Evolutionary conservation across 1,140 invertebrate species (phyloP), one percentile per base, ranked within the genome.

Genomic region (Ceratosolen fusciceps): DNA sequence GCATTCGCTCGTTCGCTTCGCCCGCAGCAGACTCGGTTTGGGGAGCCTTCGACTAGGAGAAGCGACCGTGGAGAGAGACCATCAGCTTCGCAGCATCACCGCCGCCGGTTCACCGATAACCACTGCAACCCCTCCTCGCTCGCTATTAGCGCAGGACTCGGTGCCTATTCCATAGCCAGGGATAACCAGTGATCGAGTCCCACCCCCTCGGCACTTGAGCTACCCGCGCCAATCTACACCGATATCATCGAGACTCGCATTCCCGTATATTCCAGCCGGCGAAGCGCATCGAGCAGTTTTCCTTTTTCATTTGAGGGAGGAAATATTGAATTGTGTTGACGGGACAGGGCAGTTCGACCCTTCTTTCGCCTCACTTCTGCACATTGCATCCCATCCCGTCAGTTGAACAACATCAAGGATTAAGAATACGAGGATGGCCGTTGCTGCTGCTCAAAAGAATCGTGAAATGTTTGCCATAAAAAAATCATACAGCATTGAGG

Each of bases 401-500:
- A 7, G 5, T 78, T 47, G 24, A 49, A 2, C 19, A 62, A 24
- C 3, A 71, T 43, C 29, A 26, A 62, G 8, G 29, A 49, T 39
- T 54, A 26, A 49, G 60, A 4, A 21, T n/a, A 74, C 34, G 65
- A 94, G 92, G 92, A 96, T 96, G 93, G 95, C 95, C 88, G 95
- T 96, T 85, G 95, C 95, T 88, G 95, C 95, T 88, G 95, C 95
- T 70, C 95, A 96, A 91, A 96, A 96, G 90, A 97, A 96, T 90
- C 94, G 96, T 88, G 96, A 97, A 90, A 95, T 96, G 94, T 97
- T 97, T 92, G 96, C 96, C 90, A 97, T 97, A 91, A 97, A 97
- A 91, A 98, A 98, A 89, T 97, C 96, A 83, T 98, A 98, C 93
- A 98, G 96, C 92, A 97, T 98, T 88, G 97, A 98, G 96, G 97